phyloP scores from a whole-genome alignment of 2,113 vertebrate species.

The human (Homo sapiens) region DNA sequence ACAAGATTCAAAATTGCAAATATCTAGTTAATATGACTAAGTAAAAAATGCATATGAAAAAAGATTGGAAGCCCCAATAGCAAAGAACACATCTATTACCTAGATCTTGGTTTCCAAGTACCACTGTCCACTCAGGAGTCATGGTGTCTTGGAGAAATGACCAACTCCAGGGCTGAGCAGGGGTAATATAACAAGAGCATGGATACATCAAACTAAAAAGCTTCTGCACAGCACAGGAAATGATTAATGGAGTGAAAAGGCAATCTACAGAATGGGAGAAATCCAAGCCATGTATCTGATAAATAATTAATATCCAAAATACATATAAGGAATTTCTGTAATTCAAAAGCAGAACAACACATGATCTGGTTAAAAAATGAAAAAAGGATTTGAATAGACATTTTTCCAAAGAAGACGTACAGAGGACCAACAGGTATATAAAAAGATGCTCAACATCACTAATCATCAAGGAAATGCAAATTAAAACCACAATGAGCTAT shows the following conservation, averaged over 20 bases:
- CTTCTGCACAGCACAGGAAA: background rate
- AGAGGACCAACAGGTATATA: background rate
- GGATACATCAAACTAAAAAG: background rate
- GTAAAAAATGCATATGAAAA: background rate
- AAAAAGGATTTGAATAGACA: background rate
- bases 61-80: background rate
- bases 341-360: background rate
- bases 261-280: background rate
- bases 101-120: slow-evolving; percentile 37
- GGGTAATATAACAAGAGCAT: background rate
- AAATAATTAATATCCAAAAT: background rate
- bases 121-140: background rate
- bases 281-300: background rate
- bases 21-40: background rate
- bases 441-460: background rate
- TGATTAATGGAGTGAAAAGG: background rate
- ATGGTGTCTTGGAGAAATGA: background rate
- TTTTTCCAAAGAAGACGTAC: background rate
- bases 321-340: background rate
- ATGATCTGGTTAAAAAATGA: background rate
- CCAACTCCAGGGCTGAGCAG: background rate
- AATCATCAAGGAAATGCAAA: background rate
- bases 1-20: background rate
- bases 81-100: background rate
- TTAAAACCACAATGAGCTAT: background rate